A percentile compares a stretch with the other conserved stretches of the same genome.
phyloP scores from a whole-genome alignment of 2,113 vertebrate species.

The Menidia beryllina region DNA sequence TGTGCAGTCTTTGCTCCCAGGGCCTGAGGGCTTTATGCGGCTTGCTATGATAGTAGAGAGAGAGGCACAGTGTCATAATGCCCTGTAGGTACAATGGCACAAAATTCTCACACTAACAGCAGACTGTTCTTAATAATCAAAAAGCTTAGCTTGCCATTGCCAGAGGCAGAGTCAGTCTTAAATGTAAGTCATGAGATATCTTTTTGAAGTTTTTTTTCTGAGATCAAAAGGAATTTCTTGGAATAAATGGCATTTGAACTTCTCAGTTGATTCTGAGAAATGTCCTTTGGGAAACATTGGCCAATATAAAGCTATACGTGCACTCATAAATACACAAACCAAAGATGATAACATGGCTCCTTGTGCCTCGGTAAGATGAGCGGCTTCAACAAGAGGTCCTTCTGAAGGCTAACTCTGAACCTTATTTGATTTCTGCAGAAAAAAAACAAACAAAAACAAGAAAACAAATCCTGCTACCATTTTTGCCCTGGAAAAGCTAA shows the following conservation, averaged over 20 bases:
- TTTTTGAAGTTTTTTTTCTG: conserved; percentile 40
- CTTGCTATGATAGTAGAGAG: conserved; percentile 44
- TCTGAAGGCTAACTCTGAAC: conserved; percentile 23
- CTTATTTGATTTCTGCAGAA: conserved; percentile 1
- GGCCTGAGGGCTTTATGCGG: background rate
- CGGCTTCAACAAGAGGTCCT: conserved; percentile 32
- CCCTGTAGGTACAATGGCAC: conserved; percentile 38
- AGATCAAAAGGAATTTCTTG: conserved; percentile 32
- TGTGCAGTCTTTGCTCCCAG: conserved; percentile 1
- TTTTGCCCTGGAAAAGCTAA: background rate
- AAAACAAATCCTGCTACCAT: no score
- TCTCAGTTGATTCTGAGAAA: conserved; percentile 18
- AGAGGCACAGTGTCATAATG: conserved; percentile 23
- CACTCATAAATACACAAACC: conserved; percentile 11
- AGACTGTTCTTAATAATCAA: conserved; percentile 48
- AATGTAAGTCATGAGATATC: conserved; percentile 20
- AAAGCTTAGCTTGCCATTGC: conserved; percentile 41
- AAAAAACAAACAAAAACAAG: no score
- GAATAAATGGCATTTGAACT: conserved; percentile 43
- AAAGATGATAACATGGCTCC: conserved; percentile 12
- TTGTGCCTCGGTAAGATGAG: conserved; percentile 2
- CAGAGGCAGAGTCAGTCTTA: conserved; percentile 44
- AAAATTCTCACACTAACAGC: conserved; percentile 31
- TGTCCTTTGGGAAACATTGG: conserved; percentile 24
- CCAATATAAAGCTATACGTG: conserved; percentile 13